Conservation (phyloP, 2,797 vertebrate genomes). For the Sebastes steindachneri region DNA sequence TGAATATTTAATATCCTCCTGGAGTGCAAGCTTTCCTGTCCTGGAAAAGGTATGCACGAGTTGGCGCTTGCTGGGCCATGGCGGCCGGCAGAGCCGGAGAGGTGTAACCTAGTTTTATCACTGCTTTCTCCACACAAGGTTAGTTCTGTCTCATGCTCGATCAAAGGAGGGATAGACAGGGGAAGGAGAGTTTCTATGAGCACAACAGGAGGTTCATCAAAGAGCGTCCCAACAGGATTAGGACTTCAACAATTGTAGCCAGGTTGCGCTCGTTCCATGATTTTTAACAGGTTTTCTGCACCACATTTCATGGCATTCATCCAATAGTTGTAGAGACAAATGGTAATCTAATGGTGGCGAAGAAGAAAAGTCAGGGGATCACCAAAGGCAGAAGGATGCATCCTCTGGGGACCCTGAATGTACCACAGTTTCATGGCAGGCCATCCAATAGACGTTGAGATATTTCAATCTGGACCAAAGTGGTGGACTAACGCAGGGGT, state of each 20-base stretch:
- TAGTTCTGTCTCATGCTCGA: constrained; percentile 36
- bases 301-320: neutral
- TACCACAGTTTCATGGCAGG: neutral
- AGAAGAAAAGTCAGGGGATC: neutral
- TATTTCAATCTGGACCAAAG: neutral
- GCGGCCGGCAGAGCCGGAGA: neutral
- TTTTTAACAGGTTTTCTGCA: neutral
- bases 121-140: constrained; percentile 42
- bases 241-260: neutral
- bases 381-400: neutral
- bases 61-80: constrained; percentile 34
- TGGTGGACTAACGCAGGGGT: too few relatives aligned
- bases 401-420: neutral
- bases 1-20: constrained; percentile 73
- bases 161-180: constrained; percentile 24
- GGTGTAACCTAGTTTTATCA: constrained; percentile 59
- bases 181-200: constrained; percentile 12
- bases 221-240: constrained; percentile 3
- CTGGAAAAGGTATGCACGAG: constrained; percentile 53
- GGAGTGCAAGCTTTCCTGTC: constrained; percentile 55
- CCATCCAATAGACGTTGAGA: neutral
- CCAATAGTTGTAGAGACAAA: neutral
- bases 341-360: accelerated
- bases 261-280: neutral
- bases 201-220: constrained; percentile 22